These are phyloP conservation scores for Machimus atricapillus DNA, from an alignment of 2,888 invertebrate species.

Conservation along the genomic window DNA sequence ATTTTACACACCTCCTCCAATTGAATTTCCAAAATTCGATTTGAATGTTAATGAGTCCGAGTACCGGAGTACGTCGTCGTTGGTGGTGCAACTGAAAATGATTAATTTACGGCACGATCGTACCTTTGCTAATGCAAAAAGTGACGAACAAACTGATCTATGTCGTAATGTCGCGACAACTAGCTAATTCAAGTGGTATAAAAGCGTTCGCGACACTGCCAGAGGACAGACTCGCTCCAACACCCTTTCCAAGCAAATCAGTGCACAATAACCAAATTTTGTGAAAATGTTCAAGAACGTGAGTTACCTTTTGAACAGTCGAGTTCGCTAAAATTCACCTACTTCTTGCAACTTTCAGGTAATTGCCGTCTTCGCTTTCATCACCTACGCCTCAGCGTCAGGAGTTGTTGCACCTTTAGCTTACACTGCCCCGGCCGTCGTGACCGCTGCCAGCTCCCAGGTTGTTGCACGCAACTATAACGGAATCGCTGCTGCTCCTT, in stretches of 20 bases:
- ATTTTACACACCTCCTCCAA: not conserved
- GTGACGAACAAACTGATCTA: not conserved
- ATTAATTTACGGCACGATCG: not conserved
- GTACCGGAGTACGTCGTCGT: not conserved
- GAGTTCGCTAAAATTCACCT: not conserved
- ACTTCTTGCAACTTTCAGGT: not conserved
- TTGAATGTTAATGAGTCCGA: not conserved
- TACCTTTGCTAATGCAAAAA: not conserved
- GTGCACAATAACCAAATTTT: not conserved
- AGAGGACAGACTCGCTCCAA: not conserved
- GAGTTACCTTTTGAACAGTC: not conserved
- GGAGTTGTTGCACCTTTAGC: not conserved
- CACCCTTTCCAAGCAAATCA: not conserved
- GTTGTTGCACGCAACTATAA: not conserved
- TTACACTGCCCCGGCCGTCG: not conserved
- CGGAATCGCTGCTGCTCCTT: not conserved
- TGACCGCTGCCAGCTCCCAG: not conserved
- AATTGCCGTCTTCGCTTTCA: not conserved
- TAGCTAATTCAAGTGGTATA: not conserved
- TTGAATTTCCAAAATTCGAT: not conserved
- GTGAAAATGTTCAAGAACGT: not conserved
- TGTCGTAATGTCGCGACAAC: not conserved
- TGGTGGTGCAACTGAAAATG: not conserved
- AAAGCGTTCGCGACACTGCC: not conserved
- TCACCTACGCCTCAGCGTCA: not conserved